These are phyloP conservation scores for Pristionchus arcanus DNA, from an alignment of 2,888 invertebrate genomes.

Conservation along the genomic window DNA sequence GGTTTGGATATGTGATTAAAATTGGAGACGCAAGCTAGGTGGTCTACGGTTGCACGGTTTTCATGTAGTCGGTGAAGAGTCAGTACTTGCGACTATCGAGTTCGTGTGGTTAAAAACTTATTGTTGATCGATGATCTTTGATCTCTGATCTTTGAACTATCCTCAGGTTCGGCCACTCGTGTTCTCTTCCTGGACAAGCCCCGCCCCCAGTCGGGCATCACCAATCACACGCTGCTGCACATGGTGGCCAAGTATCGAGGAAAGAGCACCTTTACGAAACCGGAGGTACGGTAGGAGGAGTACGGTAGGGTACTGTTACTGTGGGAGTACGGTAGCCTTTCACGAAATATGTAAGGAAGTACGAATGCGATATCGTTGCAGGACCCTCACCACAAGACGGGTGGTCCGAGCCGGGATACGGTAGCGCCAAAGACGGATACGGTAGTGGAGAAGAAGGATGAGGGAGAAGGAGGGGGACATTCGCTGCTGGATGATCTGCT, in stretches of 20 bases:
- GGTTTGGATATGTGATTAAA: not conserved
- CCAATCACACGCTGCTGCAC: not conserved
- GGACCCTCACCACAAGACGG: slow-evolving; percentile 11
- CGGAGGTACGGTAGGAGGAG: not conserved
- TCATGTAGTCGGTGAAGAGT: not conserved
- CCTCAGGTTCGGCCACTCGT: not conserved
- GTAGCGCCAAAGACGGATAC: not conserved
- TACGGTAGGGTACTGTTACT: not conserved
- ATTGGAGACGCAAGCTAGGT: too few relatives aligned
- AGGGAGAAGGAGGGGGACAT: not conserved
- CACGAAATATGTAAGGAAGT: not conserved
- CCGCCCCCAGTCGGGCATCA: not conserved
- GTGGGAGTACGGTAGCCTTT: not conserved
- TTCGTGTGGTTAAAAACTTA: not conserved
- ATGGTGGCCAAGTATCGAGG: slow-evolving; percentile 27
- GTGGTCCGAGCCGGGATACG: not conserved
- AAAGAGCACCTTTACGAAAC: slow-evolving; percentile 15
- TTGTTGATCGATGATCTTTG: too few relatives aligned
- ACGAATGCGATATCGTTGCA: not conserved
- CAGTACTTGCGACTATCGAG: not conserved
- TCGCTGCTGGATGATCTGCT: slow-evolving; percentile 14
- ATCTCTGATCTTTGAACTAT: not conserved
- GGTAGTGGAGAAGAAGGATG: not conserved
- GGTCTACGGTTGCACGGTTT: too few relatives aligned
- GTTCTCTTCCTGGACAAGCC: not conserved